Evolutionary conservation across 2,888 invertebrate species (phyloP).

Genomic region (Morpho helenor): DNA sequence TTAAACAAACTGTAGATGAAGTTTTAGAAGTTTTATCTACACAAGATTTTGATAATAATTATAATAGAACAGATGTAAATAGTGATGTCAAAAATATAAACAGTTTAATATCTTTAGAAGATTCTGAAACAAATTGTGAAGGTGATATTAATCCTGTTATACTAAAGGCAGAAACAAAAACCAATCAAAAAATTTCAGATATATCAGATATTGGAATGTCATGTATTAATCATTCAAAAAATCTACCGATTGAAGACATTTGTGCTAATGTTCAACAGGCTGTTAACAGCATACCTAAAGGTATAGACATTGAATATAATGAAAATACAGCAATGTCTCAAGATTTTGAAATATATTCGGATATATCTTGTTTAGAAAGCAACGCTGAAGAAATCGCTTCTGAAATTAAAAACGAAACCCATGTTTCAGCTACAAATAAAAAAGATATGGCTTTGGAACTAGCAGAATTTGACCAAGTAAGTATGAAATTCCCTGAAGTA

Average conservation of each 20-base stretch:
- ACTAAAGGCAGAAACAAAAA: no score
- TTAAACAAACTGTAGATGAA: neutral
- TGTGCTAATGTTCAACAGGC: no score
- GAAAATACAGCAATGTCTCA: no score
- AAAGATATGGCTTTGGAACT: neutral
- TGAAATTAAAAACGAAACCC: slow-evolving; percentile 1
- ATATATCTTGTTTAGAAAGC: neutral
- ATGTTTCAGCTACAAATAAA: neutral
- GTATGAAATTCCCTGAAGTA: neutral
- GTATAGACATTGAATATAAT: no score
- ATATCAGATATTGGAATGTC: no score
- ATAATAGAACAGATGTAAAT: neutral
- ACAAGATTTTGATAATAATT: neutral
- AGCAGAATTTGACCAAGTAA: neutral
- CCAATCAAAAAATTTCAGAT: no score
- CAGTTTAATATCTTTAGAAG: no score
- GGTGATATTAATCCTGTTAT: no score
- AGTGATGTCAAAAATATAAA: neutral
- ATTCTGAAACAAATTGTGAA: no score
- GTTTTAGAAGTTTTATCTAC: neutral
- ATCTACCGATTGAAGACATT: no score
- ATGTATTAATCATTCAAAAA: no score
- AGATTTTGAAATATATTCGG: neutral
- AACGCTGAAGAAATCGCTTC: neutral
- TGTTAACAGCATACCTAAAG: no score